Evolutionary conservation across 2,113 vertebrate species (phyloP), one percentile per base, ranked within the genome.

Genomic region (Petrocephalus zakoni): DNA sequence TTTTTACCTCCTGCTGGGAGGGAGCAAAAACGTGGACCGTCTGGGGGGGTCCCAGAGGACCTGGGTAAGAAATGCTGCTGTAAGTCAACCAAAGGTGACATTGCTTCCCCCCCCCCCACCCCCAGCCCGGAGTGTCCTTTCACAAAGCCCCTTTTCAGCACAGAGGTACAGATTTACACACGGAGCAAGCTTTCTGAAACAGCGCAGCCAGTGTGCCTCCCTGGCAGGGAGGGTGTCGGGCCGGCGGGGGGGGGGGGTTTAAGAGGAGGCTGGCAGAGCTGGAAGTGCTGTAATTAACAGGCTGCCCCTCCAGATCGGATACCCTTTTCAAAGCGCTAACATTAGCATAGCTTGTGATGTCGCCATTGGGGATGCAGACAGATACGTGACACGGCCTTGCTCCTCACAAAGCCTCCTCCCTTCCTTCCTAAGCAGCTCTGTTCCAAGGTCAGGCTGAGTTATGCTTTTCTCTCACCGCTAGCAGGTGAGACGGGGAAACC

Each of bases 381-480:
- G 93, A 94, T 92, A 93, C 85, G 55, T 58, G 86, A 91, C 90
- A 94, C 93, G 94, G 94, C 93, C 90, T 92, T 93, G 90, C 93
- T 94, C 94, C 29, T 94, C 91, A 94, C 89, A 61, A 88, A 86
- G 56, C 82, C 15, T 91, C 90, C 13, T 34, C n/a, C 68, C 47
- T 15, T 81, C 51, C 29, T 92, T 91, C 89, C 42, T 83, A 19
- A 34, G n/a, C n/a, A n/a, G n/a, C n/a, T n/a, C n/a, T n/a, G n/a
- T n/a, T n/a, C n/a, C n/a, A n/a, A 53, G 87, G 87, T 89, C n/a
- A 86, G 92, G 92, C 90, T 93, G 90, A 85, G 78, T 75, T 78
- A 87, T 29, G 68, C 46, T 22, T 82, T 90, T 90, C 90, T n/a
- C 17, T 86, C 19, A 92, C 92, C 88, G 88, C 92, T 92, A 90